Base-by-base conservation (phyloP, 2,888 invertebrate genomes). In the Clitarchus hookeri region DNA sequence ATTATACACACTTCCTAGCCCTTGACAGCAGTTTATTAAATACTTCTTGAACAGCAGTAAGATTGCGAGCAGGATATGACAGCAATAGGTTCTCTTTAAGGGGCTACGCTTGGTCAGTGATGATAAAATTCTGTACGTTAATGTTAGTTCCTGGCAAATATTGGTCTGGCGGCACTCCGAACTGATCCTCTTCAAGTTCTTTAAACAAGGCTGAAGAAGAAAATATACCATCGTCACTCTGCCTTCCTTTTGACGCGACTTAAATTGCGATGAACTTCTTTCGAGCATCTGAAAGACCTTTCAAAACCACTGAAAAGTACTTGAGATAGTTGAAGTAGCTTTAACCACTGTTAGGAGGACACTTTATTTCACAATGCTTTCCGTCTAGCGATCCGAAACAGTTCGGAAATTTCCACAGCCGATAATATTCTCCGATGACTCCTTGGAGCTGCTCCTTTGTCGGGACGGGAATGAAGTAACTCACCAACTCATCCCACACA, bases 341-440 rank as follows among this genome's bases (percentile, higher is more conserved):
- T 26, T 44, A 83, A n/a, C 83, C 83, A 0, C 44, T 44, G 26
- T 83, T 12, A 44, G 83, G 19, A 12, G 83, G 83, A 13, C 83
- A 44, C 48, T 83, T 83, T n/a, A 83, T 44, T 8, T n/a, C 12
- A 48, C 48, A 48, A 11, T 83, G 44, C 48, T 83, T 83, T 13
- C 83, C 83, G 23, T 83, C 83, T 36, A 36, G 44, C n/a, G 27
- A 25, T 83, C 83, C 83, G 23, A 83, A 25, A 44, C 83, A 83
- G 48, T 83, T 36, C 8, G 83, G 83, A 9, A 83, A 83, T 44
- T 44, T 44, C 44, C 83, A 83, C 83, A 44, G 25, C 12, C 83
- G 83, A 25, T 44, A 19, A 82, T 82, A 82, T 8, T 82, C 82
- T 36, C 26, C 44, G 13, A 44, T 19, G 12, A 82, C 13, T 3